Percentiles rank a stretch among this genome's conserved stretches.
Conservation (phyloP, 1,140 invertebrate species). For the Drosophila ogumai region DNA sequence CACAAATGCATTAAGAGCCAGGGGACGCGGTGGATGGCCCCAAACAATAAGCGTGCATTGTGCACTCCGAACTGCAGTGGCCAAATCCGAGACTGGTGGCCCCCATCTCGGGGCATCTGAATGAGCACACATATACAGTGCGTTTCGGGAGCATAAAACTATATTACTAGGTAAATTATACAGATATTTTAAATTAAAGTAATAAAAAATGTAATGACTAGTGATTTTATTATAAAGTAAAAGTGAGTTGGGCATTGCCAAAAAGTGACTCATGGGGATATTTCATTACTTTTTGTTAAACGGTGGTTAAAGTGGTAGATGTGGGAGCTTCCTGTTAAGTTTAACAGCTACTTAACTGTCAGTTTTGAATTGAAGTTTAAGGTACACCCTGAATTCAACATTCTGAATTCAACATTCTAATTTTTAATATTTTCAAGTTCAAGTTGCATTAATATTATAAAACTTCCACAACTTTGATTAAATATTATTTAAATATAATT, state of each 20-base stretch:
- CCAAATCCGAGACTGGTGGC: slow-evolving; percentile 32
- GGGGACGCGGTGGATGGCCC: slow-evolving; percentile 35
- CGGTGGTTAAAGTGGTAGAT: neutral
- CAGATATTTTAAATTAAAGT: neutral
- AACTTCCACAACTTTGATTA: too few relatives aligned
- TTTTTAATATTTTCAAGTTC: neutral
- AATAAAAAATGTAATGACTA: neutral
- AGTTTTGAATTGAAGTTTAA: neutral
- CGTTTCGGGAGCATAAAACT: neutral
- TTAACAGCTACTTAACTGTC: neutral
- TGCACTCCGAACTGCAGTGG: slow-evolving; percentile 41
- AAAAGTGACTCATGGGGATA: neutral
- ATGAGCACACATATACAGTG: slow-evolving; percentile 39
- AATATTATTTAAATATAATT: neutral
- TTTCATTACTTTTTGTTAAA: neutral
- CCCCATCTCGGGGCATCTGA: slow-evolving; percentile 25
- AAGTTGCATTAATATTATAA: neutral
- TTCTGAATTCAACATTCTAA: neutral
- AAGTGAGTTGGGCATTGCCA: neutral
- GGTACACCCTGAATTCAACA: neutral
- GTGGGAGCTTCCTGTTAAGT: neutral
- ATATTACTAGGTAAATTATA: neutral
- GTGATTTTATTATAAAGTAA: too few relatives aligned
- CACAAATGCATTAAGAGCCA: slow-evolving; percentile 50
- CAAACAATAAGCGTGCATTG: slow-evolving; percentile 62